Evolutionary conservation across 2,888 invertebrate genomes (phyloP), one percentile per base, ranked within the genome.

Genomic region (Tetranychus truncatus): DNA sequence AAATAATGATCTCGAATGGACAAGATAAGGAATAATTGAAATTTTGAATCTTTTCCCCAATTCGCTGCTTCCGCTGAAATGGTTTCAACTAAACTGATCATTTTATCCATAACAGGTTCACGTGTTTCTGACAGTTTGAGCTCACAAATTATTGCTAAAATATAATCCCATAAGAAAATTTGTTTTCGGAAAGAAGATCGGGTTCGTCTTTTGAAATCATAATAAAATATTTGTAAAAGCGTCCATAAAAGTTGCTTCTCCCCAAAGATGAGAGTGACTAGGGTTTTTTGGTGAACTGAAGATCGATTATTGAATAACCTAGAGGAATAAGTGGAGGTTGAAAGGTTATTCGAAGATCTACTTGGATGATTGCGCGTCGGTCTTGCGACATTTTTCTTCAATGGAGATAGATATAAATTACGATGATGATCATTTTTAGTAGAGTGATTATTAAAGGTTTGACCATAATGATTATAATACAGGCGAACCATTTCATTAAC

Each of bases 401-500:
- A 55, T 15, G 55, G 55, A 55, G 55, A 55, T 55, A 55, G 15
- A 6, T 55, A 55, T 55, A 55, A 55, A 6, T 55, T 55, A 11
- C 55, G 55, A 55, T 55, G 9, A 1, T 15, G 9, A 55, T 55
- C 55, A 11, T 11, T 20, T 24, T 11, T 24, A 20, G 69, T 24
- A 1, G 6, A 11, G 21, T 69, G 69, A 24, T 24, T 24, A 21
- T 69, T 45, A 20, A 15, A 72, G 44, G 9, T 24, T 24, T n/a
- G n/a, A 44, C 9, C 15, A 45, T 55, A 18, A 18, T 45, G 46
- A 65, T 65, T 89, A 82, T 93, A 94, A 82, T 93, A 95, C 87
- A 94, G 93, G 84, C 97, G 96, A 24, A 97, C 95, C 80, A 99
- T 91, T 44, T 91, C 91, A 83, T 97, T 99, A 4, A 99, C 95